Conservation (phyloP, 2,113 vertebrate species). For the Channa argus region DNA sequence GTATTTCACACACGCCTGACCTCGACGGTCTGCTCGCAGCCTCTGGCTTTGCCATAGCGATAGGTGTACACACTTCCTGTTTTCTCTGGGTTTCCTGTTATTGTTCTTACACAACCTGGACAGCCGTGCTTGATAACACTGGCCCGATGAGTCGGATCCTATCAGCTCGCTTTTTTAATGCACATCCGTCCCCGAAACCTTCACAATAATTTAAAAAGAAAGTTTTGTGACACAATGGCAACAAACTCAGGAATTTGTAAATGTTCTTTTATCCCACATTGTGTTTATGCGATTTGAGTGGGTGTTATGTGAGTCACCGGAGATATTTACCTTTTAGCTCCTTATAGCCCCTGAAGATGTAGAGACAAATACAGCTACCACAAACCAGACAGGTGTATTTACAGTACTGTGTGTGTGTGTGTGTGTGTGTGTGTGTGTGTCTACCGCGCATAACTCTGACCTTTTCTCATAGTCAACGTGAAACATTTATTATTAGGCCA, state of each 20-base stretch:
- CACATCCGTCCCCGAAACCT: not conserved
- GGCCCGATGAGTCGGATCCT: not conserved
- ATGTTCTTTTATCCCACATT: not conserved
- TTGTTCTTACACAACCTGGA: constrained; percentile 68
- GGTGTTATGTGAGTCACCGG: too few species aligned
- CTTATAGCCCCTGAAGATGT: constrained; percentile 19
- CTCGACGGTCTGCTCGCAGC: constrained; percentile 30
- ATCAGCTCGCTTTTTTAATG: not conserved
- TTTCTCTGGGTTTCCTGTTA: constrained; percentile 78
- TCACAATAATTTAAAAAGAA: not conserved
- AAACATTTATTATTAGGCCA: constrained; percentile 36
- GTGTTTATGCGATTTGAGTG: not conserved
- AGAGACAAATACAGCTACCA: not conserved
- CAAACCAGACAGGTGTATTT: not conserved
- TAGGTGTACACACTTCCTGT: constrained; percentile 66
- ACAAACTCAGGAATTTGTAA: not conserved
- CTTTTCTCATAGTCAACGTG: constrained; percentile 22
- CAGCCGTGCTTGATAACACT: constrained; percentile 16
- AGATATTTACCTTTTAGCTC: constrained; percentile 1
- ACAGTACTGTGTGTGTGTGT: constrained; percentile 12
- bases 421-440: constrained; percentile 27
- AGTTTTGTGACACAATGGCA: not conserved
- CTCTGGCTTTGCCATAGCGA: constrained; percentile 14
- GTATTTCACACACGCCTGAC: constrained; percentile 51
- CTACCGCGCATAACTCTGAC: too few species aligned